A percentile compares a stretch with the other conserved stretches of the same genome.
Conservation (phyloP, 1,140 invertebrate genomes). For the Apis cerana region DNA sequence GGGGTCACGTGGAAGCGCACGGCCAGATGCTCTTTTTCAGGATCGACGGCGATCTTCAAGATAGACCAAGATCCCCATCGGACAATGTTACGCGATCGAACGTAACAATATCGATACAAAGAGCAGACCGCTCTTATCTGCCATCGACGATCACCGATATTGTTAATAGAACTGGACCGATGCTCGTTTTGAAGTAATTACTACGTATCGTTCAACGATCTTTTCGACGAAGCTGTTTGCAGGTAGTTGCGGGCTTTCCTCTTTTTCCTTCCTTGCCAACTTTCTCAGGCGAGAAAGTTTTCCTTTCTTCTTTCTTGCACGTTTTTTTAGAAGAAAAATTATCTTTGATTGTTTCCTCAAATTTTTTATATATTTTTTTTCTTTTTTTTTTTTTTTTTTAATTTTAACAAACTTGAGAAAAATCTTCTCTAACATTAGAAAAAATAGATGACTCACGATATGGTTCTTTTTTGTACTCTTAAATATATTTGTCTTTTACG, state of each 20-base stretch:
- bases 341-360: neutral
- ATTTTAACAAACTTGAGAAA: too few relatives aligned
- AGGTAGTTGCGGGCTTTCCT: conserved; percentile 23
- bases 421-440: too few relatives aligned
- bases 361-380: neutral
- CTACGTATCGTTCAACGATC: conserved; percentile 57
- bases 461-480: too few relatives aligned
- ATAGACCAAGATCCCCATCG: conserved; percentile 30
- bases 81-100: conserved; percentile 53
- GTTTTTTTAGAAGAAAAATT: neutral
- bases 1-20: conserved; percentile 66
- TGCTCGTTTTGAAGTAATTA: conserved; percentile 73
- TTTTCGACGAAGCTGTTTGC: conserved; percentile 37
- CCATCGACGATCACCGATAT: conserved; percentile 64
- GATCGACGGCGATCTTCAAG: conserved; percentile 66
- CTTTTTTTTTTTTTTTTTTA: too few relatives aligned
- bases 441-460: too few relatives aligned
- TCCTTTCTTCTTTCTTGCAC: neutral
- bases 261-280: neutral
- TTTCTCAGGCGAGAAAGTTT: neutral
- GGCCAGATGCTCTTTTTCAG: conserved; percentile 78
- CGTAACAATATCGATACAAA: conserved; percentile 67
- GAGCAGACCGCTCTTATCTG: conserved; percentile 65
- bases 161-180: conserved; percentile 67
- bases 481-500: too few relatives aligned